Evolutionary conservation across 2,888 invertebrate species (phyloP), one percentile per base, ranked within the genome.

Genomic region (Agriopis aurantiaria): DNA sequence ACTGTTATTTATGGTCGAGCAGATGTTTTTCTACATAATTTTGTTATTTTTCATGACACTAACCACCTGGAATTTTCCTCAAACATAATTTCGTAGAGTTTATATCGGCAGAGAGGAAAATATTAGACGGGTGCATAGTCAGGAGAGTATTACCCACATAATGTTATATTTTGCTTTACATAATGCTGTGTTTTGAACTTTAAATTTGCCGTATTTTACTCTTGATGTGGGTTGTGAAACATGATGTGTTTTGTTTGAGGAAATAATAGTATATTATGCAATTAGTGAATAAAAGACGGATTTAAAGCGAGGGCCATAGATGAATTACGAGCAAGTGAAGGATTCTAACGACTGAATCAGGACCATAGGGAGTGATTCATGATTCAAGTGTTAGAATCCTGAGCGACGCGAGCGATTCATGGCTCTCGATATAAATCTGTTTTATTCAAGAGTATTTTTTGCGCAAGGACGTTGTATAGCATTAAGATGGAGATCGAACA

Each of bases 41-140:
- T 12, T 23, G 14, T 49, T 60, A 49, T 60, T 60, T 46, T 59
- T 48, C 48, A 9, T 40, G 40, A 41, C 7, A 40, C n/a, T 51
- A 60, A 60, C 40, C 60, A 40, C 51, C 14, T 14, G 41, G 33
- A 60, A 51, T 51, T 60, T 60, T 60, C 60, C 60, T 40, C 40
- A 14, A 49, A 40, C 60, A 60, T 48, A 60, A 60, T 60, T 60
- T 14, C 14, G 14, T 51, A 41, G 40, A 60, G 49, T 60, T 60
- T 60, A 60, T 51, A 60, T 40, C 40, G 40, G 41, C 17, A 49
- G 40, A 60, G 14, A 51, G n/a, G 41, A 40, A 33, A 60, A 60
- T 58, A 58, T 49, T 49, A 49, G 60, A 49, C 49, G 48, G 49
- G 33, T 60, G 49, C 48, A 48, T 51, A 51, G 60, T 49, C 14